Evolutionary conservation across 2,113 vertebrate species (phyloP).

Genomic region (Nanger granti): DNA sequence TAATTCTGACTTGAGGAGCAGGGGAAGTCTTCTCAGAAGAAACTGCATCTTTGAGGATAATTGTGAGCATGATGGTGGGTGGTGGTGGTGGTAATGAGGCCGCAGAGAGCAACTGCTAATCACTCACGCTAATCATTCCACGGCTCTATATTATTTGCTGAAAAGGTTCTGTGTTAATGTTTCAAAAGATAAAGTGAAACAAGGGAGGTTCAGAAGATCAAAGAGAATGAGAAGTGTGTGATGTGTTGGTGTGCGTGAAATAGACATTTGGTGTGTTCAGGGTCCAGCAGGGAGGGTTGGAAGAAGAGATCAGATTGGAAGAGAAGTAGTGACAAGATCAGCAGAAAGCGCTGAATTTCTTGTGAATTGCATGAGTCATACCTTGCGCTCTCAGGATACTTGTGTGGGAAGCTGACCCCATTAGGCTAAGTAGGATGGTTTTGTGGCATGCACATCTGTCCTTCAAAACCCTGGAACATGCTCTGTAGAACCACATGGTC

Average conservation of each 20-base stretch:
- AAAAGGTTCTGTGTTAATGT: neutral
- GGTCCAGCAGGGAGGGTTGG: neutral
- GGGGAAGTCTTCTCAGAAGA: neutral
- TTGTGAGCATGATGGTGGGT: neutral
- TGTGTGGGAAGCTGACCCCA: neutral
- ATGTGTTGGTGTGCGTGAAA: neutral
- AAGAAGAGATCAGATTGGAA: neutral
- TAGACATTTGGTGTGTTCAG: neutral
- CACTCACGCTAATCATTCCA: neutral
- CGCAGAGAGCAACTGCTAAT: neutral
- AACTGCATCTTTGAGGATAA: neutral
- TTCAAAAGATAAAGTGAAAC: neutral
- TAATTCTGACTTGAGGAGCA: neutral
- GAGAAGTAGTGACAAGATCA: neutral
- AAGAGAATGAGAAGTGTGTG: neutral
- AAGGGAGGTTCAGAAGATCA: neutral
- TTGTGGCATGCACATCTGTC: neutral
- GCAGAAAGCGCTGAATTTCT: neutral
- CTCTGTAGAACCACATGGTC: neutral
- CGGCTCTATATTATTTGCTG: neutral
- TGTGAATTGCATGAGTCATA: neutral
- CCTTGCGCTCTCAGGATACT: neutral
- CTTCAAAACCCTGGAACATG: neutral
- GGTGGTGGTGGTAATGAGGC: neutral
- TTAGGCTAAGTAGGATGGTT: neutral